Percentiles rank a stretch among this genome's conserved stretches.
Evolutionary conservation across 2,888 invertebrate species (phyloP).

Genomic region (Neuroscelio doddi): DNA sequence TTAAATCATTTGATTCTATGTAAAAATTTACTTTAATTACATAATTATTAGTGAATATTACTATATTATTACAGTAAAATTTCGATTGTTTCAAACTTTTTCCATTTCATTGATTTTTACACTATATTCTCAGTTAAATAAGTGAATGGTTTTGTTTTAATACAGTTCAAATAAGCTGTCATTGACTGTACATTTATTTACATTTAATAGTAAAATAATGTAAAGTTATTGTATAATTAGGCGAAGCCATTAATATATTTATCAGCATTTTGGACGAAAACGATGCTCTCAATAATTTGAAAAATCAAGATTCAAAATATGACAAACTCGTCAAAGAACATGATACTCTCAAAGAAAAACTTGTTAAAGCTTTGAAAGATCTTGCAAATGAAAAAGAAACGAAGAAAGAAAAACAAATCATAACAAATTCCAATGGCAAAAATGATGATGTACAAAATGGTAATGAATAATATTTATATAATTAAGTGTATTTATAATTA

Average conservation of each 20-base stretch:
- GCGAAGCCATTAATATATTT: slow-evolving; percentile 61
- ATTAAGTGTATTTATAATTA: neutral
- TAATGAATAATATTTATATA: slow-evolving; percentile 24
- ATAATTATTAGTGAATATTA: too few relatives aligned
- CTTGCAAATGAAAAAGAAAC: slow-evolving; percentile 70
- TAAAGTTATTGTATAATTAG: slow-evolving; percentile 46
- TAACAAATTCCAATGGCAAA: slow-evolving; percentile 61
- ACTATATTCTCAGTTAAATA: too few relatives aligned
- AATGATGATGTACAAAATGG: slow-evolving; percentile 51
- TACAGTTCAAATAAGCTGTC: too few relatives aligned
- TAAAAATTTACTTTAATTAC: too few relatives aligned
- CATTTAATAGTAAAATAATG: too few relatives aligned
- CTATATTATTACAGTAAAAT: too few relatives aligned
- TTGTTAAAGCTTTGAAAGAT: slow-evolving; percentile 60
- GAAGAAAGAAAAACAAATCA: slow-evolving; percentile 73
- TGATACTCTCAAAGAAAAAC: slow-evolving; percentile 63
- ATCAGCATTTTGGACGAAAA: slow-evolving; percentile 60
- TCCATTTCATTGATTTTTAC: too few relatives aligned
- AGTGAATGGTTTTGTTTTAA: too few relatives aligned
- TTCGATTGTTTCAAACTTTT: too few relatives aligned
- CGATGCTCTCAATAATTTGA: slow-evolving; percentile 51
- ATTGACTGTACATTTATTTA: too few relatives aligned
- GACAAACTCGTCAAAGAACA: slow-evolving; percentile 65
- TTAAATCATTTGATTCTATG: too few relatives aligned
- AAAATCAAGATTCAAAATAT: slow-evolving; percentile 56